These are phyloP conservation scores for Suricata suricatta DNA, from an alignment of 2,113 vertebrate genomes.

Conservation along the genomic window DNA sequence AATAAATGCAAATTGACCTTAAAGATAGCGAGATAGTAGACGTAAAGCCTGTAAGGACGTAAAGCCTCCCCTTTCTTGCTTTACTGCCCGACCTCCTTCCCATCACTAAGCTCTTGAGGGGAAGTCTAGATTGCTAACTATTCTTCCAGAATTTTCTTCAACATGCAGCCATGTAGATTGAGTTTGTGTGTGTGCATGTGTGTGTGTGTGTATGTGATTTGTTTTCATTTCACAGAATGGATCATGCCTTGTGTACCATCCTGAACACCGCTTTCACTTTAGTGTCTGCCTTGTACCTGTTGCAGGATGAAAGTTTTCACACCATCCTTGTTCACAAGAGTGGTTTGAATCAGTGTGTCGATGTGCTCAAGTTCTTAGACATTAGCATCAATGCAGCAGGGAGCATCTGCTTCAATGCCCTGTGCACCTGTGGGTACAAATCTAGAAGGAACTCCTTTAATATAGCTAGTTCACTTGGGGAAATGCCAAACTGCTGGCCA, in stretches of 20 bases:
- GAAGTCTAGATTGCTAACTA: background rate
- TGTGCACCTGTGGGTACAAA: fast-evolving
- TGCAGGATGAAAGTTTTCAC: fast-evolving
- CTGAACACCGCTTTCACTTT: background rate
- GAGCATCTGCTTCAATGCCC: background rate
- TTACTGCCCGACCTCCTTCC: background rate
- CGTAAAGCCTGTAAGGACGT: too few species aligned
- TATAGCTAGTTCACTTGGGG: too few species aligned
- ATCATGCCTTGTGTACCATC: background rate
- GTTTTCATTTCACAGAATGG: background rate
- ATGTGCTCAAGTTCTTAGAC: background rate
- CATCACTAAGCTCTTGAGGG: background rate
- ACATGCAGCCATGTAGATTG: too few species aligned
- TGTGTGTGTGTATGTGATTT: fast-evolving
- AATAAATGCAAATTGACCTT: background rate
- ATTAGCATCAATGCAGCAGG: fast-evolving
- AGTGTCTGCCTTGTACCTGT: background rate
- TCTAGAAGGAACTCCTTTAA: background rate
- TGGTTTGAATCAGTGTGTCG: fast-evolving
- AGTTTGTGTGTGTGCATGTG: background rate
- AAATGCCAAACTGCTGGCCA: background rate
- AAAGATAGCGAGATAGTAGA: background rate
- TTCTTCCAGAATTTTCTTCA: background rate
- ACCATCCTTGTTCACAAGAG: background rate
- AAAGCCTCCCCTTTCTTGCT: fast-evolving